Evolutionary conservation across 2,888 invertebrate species (phyloP).

Genomic region (Geophilus truncorum): DNA sequence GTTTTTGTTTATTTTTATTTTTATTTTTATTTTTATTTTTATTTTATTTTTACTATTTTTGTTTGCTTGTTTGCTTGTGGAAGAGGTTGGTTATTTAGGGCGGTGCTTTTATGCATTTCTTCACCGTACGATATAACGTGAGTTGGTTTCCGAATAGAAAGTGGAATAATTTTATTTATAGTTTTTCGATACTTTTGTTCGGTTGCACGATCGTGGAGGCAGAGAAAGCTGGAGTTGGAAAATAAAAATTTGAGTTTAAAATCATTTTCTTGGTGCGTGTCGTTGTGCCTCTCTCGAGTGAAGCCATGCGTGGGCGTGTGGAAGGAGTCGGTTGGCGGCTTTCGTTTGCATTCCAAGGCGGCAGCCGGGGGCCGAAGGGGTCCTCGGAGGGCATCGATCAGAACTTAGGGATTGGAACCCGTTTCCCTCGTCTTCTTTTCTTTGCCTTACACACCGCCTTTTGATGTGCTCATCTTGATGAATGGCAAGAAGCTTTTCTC

Average conservation of each 20-base stretch:
- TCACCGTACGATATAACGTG: not conserved
- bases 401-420: constrained; percentile 12
- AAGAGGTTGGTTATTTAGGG: not conserved
- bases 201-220: not conserved
- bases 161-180: constrained; percentile 25
- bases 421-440: not conserved
- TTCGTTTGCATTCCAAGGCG: constrained; percentile 21
- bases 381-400: constrained; percentile 24
- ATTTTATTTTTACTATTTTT: too few relatives aligned
- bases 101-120: not conserved
- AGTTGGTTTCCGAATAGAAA: not conserved
- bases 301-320: constrained; percentile 27
- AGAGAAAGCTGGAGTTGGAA: constrained; percentile 15
- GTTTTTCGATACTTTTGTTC: constrained; percentile 26
- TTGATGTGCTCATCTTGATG: constrained; percentile 17
- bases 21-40: too few relatives aligned
- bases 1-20: too few relatives aligned
- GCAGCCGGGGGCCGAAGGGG: constrained; percentile 16
- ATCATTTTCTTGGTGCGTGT: constrained; percentile 27
- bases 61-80: too few relatives aligned
- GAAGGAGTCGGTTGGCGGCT: constrained; percentile 25
- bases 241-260: constrained; percentile 27
- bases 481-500: constrained; percentile 8
- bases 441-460: constrained; percentile 13
- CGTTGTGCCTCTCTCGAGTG: constrained; percentile 24